Evolutionary conservation across 2,113 vertebrate genomes (phyloP), one percentile per base, ranked within the genome.

Genomic region (Suricata suricatta): DNA sequence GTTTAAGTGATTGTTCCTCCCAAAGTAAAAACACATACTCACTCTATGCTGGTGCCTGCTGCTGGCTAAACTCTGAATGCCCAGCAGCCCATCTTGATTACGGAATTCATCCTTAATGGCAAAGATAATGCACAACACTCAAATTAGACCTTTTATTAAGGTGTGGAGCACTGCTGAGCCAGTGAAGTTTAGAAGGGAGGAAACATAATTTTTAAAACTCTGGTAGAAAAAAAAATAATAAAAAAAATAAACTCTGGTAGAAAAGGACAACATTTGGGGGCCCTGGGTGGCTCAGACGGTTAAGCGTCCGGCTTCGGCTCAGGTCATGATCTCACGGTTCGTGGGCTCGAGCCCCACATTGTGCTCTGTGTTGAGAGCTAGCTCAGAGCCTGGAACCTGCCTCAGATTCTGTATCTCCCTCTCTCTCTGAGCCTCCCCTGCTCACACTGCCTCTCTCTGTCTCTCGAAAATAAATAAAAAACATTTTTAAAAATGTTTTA

Each of bases 151-250:
- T 80, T 74, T 95, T 86, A 52, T 90, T 60, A 69, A 72, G 63
- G 33, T 5, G 44, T 68, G 31, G 38, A 95, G 35, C 4, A 52
- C 60, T 90, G 17, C n/a, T 41, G 14, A 93, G 17, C 16, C 66
- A 66, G 33, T 52, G 25, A 94, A 85, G 93, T 35, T 69, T 88
- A 41, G 41, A 93, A 21, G 35, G 5, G 9, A 90, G 2, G 29
- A 95, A 71, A 47, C 52, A 47, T 69, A 82, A 87, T 66, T 90
- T 95, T 38, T 69, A 90, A 94, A 85, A 76, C 71, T 92, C 74
- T 94, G 3, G 79, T 47, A 44, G n/a, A n/a, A n/a, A n/a, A n/a
- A n/a, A n/a, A n/a, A n/a, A n/a, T n/a, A n/a, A n/a, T n/a, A n/a
- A n/a, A n/a, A n/a, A n/a, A n/a, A n/a, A n/a, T n/a, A 94, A 85